These are phyloP conservation scores for Gisinianus flammeolus DNA, from an alignment of 2,888 invertebrate species.

Conservation along the genomic window DNA sequence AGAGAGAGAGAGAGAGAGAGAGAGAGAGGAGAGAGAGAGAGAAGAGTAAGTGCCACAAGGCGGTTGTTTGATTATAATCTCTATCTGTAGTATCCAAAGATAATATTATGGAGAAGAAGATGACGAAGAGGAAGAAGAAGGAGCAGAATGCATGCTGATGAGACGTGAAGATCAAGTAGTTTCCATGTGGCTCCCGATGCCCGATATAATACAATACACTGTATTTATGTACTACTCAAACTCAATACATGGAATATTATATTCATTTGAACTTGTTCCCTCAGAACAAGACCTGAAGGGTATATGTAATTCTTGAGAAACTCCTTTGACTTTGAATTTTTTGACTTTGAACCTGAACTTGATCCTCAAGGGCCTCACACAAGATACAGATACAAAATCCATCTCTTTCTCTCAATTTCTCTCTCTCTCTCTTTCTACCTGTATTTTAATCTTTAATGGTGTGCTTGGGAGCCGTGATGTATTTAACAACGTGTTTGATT, in stretches of 20 bases:
- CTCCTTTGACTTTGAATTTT: conserved; percentile 17
- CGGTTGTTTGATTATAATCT: conserved; percentile 30
- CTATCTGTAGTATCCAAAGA: neutral
- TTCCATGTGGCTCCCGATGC: neutral
- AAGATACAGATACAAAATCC: neutral
- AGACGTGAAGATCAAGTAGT: conserved; percentile 6
- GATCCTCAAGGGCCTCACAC: conserved; percentile 45
- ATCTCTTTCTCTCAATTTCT: conserved; percentile 12
- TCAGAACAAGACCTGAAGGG: conserved; percentile 31
- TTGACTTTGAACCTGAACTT: conserved; percentile 49
- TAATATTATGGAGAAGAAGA: neutral
- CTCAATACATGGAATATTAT: neutral
- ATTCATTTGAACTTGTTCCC: neutral
- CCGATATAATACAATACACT: neutral
- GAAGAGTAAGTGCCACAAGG: conserved; percentile 29
- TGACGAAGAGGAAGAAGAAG: neutral
- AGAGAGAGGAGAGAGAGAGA: neutral
- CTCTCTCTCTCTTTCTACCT: neutral
- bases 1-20: neutral
- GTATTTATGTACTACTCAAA: neutral
- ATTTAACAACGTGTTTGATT: no score
- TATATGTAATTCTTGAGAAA: neutral
- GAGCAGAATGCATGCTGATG: conserved; percentile 31
- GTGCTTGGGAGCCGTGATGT: no score
- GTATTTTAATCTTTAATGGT: conserved; percentile 11